Evolutionary conservation across 2,113 vertebrate species (phyloP).

Genomic region (Conger conger): DNA sequence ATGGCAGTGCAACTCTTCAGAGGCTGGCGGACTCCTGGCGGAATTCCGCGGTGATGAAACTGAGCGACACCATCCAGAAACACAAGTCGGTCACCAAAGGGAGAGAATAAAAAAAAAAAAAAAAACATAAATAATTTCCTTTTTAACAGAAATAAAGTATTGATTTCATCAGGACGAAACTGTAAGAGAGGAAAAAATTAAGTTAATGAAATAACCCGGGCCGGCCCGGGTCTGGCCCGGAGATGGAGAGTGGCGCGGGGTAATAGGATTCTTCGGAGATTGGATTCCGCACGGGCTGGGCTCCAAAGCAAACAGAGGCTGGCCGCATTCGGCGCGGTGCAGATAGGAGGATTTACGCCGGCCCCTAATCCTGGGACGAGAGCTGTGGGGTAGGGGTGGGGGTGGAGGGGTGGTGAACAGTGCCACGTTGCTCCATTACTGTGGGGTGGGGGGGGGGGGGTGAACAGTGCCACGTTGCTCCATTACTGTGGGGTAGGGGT

Average conservation of each 20-base stretch:
- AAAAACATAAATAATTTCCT: slow-evolving; percentile 26
- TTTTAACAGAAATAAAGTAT: slow-evolving; percentile 32
- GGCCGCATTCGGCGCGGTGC: slow-evolving; percentile 37
- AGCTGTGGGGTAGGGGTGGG: slow-evolving; percentile 43
- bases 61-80: background rate
- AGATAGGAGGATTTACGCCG: slow-evolving; percentile 61
- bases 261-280: slow-evolving; percentile 31
- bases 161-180: slow-evolving; percentile 30
- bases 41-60: background rate
- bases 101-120: background rate
- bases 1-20: slow-evolving; percentile 35
- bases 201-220: slow-evolving; percentile 15
- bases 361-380: slow-evolving; percentile 52
- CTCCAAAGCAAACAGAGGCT: slow-evolving; percentile 29
- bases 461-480: background rate
- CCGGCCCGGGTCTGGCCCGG: background rate
- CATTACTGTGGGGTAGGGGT: slow-evolving; percentile 29
- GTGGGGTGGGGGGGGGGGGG: background rate
- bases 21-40: background rate
- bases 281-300: slow-evolving; percentile 22
- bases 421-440: background rate
- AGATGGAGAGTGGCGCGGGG: background rate
- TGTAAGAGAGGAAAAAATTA: slow-evolving; percentile 27
- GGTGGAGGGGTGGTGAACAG: background rate
- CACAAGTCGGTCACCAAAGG: background rate